Evolutionary conservation across 1,140 invertebrate species (phyloP).

Genomic region (Adoxophyes honmai): DNA sequence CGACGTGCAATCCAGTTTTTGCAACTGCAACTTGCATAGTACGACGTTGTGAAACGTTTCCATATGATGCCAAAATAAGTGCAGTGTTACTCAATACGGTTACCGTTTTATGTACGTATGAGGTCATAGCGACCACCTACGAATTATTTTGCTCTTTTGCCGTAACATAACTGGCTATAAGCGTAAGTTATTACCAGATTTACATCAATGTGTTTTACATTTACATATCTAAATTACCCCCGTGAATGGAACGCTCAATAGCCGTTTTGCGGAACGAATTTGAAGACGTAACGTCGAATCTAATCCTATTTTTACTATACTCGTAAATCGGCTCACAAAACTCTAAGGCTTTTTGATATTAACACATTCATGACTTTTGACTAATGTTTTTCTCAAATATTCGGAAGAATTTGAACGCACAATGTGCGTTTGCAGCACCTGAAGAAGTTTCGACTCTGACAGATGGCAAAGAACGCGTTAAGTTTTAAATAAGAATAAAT

Average conservation of each 20-base stretch:
- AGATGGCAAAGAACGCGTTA: too few relatives aligned
- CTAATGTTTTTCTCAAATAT: too few relatives aligned
- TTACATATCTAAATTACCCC: not conserved
- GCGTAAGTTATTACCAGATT: not conserved
- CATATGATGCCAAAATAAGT: slow-evolving; percentile 10
- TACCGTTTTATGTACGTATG: slow-evolving; percentile 1
- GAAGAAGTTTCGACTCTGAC: too few relatives aligned
- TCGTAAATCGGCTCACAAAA: too few relatives aligned
- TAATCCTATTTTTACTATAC: too few relatives aligned
- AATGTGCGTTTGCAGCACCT: too few relatives aligned
- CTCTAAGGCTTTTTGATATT: too few relatives aligned
- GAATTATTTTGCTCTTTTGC: slow-evolving; percentile 12
- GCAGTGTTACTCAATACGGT: slow-evolving; percentile 8
- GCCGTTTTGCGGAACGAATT: not conserved
- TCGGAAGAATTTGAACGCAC: too few relatives aligned
- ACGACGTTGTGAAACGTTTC: not conserved
- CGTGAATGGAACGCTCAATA: not conserved
- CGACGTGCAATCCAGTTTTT: slow-evolving; percentile 4
- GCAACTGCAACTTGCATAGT: slow-evolving; percentile 10
- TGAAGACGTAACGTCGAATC: not conserved
- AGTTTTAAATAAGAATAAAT: too few relatives aligned
- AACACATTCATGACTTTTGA: too few relatives aligned
- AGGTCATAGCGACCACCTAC: not conserved
- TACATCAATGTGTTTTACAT: not conserved
- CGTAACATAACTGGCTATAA: slow-evolving; percentile 1